phyloP scores from a whole-genome alignment of 2,113 vertebrate genomes.

The Calyptommatus sinebrachiatus region DNA sequence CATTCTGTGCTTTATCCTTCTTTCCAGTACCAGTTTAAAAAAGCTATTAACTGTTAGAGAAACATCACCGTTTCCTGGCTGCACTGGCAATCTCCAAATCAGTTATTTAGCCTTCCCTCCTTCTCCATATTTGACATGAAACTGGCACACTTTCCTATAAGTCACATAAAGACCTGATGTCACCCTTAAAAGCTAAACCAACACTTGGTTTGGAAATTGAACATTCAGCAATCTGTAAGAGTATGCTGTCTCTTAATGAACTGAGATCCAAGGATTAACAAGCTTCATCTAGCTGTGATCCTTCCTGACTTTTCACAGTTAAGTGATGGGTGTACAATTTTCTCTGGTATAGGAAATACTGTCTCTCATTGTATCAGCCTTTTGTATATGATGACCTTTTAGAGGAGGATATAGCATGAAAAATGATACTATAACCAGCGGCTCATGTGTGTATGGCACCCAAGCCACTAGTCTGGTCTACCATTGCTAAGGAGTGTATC shows the following conservation, averaged over 20 bases:
- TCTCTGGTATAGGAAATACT: no score
- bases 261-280: background rate
- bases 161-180: background rate
- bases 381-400: no score
- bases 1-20: background rate
- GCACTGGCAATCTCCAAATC: background rate
- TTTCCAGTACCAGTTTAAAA: constrained; percentile 7
- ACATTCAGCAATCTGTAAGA: background rate
- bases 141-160: background rate
- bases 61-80: constrained; percentile 33
- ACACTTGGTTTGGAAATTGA: background rate
- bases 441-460: no score
- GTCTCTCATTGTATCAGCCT: no score
- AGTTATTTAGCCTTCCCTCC: background rate
- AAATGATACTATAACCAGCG: no score
- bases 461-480: no score
- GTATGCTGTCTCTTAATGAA: background rate
- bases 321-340: background rate
- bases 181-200: background rate
- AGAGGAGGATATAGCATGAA: no score
- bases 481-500: no score
- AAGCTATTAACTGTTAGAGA: constrained; percentile 6
- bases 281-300: background rate
- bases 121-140: background rate
- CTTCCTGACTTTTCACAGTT: background rate